These are phyloP conservation scores for Aelia acuminata DNA, from an alignment of 2,888 invertebrate genomes.

Conservation along the genomic window DNA sequence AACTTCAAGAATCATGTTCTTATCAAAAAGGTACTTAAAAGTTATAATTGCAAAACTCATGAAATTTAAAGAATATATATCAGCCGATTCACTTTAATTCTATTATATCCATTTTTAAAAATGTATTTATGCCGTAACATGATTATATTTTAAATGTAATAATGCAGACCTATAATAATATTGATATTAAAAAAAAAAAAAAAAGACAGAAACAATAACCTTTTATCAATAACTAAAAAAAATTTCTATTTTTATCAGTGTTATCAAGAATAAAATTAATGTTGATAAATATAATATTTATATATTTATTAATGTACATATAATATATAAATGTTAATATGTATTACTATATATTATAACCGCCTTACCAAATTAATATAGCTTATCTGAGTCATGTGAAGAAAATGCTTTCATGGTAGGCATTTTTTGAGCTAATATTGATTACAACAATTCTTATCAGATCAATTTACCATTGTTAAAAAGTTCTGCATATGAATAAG, in stretches of 20 bases:
- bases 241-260: constrained; percentile 44
- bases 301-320: constrained; percentile 46
- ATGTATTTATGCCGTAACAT: background rate
- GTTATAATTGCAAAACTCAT: constrained; percentile 25
- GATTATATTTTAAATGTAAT: background rate
- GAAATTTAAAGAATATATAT: background rate
- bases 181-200: background rate
- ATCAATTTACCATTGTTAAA: constrained; percentile 33
- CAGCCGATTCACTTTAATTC: constrained; percentile 6
- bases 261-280: constrained; percentile 28
- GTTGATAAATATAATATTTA: constrained; percentile 46
- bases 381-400: constrained; percentile 20
- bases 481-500: constrained; percentile 21
- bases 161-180: background rate
- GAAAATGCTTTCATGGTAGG: constrained; percentile 39
- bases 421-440: constrained; percentile 15
- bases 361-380: constrained; percentile 44
- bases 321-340: constrained; percentile 52
- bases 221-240: constrained; percentile 32
- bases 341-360: constrained; percentile 41
- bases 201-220: constrained; percentile 18
- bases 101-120: background rate
- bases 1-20: constrained; percentile 26
- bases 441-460: background rate
- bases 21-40: constrained; percentile 20